Conservation (phyloP, 2,113 vertebrate genomes). For the Embiotoca jacksoni region DNA sequence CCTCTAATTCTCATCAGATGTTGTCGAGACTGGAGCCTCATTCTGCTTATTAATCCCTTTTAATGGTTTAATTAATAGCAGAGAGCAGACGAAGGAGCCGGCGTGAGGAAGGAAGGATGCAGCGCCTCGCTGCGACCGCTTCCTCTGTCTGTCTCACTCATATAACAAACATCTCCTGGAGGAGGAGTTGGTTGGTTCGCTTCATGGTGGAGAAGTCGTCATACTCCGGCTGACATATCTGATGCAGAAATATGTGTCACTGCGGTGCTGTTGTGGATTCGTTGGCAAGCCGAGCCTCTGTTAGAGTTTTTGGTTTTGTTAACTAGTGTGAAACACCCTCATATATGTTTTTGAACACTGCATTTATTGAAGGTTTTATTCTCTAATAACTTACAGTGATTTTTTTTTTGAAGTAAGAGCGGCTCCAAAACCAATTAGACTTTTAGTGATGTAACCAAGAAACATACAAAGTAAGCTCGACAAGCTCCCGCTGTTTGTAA, state of each 20-base stretch:
- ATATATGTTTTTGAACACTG: constrained; percentile 40
- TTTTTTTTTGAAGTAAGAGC: constrained; percentile 31
- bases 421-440: constrained; percentile 65
- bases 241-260: constrained; percentile 9
- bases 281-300: constrained; percentile 19
- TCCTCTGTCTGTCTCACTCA: constrained; percentile 42
- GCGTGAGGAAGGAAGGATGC: constrained; percentile 64
- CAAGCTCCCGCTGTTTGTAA: constrained; percentile 33
- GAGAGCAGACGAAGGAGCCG: constrained; percentile 50
- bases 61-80: constrained; percentile 75
- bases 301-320: constrained; percentile 39
- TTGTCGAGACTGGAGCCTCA: constrained; percentile 54
- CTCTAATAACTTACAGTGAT: constrained; percentile 35
- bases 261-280: not conserved
- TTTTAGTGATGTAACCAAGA: constrained; percentile 46
- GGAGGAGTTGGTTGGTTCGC: constrained; percentile 4
- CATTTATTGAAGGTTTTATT: constrained; percentile 57
- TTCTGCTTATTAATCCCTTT: constrained; percentile 68
- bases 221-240: not conserved
- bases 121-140: constrained; percentile 61
- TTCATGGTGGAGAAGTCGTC: not conserved
- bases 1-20: constrained; percentile 70
- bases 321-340: constrained; percentile 43
- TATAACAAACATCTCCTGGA: not conserved
- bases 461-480: constrained; percentile 39